Evolutionary conservation across 2,888 invertebrate genomes (phyloP), one percentile per base, ranked within the genome.

Genomic region (Aporophyla nigra): DNA sequence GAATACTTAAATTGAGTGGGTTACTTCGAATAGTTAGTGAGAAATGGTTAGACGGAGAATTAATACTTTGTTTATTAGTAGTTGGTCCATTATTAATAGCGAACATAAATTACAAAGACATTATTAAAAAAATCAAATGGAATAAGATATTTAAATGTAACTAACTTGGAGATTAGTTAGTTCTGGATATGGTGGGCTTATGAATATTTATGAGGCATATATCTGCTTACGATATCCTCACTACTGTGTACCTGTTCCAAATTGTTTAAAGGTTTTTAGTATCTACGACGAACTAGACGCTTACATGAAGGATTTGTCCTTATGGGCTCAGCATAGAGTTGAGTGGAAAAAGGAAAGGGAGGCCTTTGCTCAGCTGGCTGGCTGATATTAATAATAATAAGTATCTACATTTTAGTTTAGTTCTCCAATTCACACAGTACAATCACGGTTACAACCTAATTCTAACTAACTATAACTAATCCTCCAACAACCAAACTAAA

Each of bases 381-480:
- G 33, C 33, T 33, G 33, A 33, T 33, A 33, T 33, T 33, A 33
- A 33, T 33, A 1, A 33, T 33, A 33, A 33, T 33, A 33, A 33
- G 33, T 33, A 33, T 33, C 33, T 33, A 53, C 40, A 21, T 24
- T 53, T 67, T 24, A 14, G 27, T 68, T 33, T 27, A 68, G 4
- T 43, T 61, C 33, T 2, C 14, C 0, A 56, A 54, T 16, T 16
- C n/a, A 49, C 14, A 27, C 14, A 33, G 9, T 27, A 40, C 24
- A 63, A 3, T 51, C 16, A 46, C n/a, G 63, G 2, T 21, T n/a
- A 12, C 5, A 58, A 51, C 27, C 53, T 61, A 83, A 79, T 78
- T 53, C 40, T 27, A 33, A 33, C n/a, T 43, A n/a, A 62, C 49
- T 49, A 62, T 58, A 21, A 58, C 66, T 78, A 72, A 73, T 69